Evolutionary conservation across 2,888 invertebrate genomes (phyloP).

Genomic region (Aporophyla nigra): DNA sequence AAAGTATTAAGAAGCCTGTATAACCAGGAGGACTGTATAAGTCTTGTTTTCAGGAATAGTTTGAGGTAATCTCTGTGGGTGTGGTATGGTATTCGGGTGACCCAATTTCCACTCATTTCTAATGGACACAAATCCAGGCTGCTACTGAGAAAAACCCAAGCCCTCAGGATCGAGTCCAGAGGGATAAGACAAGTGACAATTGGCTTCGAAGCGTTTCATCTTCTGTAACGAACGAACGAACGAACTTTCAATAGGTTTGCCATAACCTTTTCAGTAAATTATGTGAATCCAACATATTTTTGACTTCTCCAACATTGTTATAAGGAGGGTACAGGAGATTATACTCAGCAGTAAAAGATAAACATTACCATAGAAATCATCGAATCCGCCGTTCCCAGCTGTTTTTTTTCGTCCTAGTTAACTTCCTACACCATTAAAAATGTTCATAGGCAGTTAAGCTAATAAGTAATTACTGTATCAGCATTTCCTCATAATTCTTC

Average conservation of each 20-base stretch:
- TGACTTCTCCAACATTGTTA: no score
- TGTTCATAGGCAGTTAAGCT: background rate
- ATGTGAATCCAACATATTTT: no score
- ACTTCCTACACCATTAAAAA: background rate
- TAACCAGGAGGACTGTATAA: no score
- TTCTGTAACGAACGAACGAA: no score
- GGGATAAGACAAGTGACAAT: no score
- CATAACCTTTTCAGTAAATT: no score
- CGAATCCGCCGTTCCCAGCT: no score
- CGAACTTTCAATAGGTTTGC: no score
- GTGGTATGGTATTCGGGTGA: no score
- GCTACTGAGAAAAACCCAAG: background rate
- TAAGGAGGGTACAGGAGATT: no score
- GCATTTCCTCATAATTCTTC: conserved; percentile 20
- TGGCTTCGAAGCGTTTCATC: no score
- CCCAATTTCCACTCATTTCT: background rate
- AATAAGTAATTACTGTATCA: conserved; percentile 11
- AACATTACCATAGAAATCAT: background rate
- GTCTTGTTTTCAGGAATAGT: no score
- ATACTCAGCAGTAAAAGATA: background rate
- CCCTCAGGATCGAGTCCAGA: background rate
- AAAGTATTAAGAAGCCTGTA: background rate
- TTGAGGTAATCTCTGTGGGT: background rate
- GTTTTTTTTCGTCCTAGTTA: background rate
- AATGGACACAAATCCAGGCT: background rate